Base-by-base conservation (phyloP, 1,140 invertebrate species). In the Contarinia nasturtii region DNA sequence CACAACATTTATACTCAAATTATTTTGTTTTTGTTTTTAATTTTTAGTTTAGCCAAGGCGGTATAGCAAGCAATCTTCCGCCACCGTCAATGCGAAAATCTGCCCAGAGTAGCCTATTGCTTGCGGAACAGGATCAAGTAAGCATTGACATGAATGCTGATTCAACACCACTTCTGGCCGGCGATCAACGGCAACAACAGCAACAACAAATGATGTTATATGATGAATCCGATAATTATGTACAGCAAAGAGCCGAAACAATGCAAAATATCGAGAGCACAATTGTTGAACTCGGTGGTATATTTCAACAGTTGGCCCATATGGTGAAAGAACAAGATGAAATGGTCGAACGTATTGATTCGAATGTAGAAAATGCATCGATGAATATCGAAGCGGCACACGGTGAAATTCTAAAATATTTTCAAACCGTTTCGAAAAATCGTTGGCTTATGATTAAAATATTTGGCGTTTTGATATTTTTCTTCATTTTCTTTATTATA, bases 261-360 rank as follows among this genome's bases (percentile, higher is more conserved):
- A 98, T 99, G 92, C 90, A 97, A 64, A 96, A 89, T 63, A 98
- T 99, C 58, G 95, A 99, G 67, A 90, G 88, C 11, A 98, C 94
- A 22, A 98, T 99, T 58, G 90, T 98, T 14, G 95, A 99, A 69
- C 67, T 99, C n/a, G 94, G 95, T 7, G 87, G 86, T 38, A 98
- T 99, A 61, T 99, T 98, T 62, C 86, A 90, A 59, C 94, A 99
- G 63, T 68, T 99, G 52, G 93, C 95, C 17, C 84, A 89, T 59
- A 95, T 99, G 90, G 93, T 99, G 19, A 94, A 97, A 61, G 95
- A 99, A 67, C 96, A 98, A 68, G 93, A 96, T 67, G 95, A 99
- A 73, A 88, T 94, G 68, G 93, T 98, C 17, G 88, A 91, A 55
- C 79, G 94, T 61, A 98, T 98, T 65, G 95, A 98, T 69, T 75